Conservation (phyloP, 1,140 invertebrate genomes). For the Yoshiicerus persimilis region DNA sequence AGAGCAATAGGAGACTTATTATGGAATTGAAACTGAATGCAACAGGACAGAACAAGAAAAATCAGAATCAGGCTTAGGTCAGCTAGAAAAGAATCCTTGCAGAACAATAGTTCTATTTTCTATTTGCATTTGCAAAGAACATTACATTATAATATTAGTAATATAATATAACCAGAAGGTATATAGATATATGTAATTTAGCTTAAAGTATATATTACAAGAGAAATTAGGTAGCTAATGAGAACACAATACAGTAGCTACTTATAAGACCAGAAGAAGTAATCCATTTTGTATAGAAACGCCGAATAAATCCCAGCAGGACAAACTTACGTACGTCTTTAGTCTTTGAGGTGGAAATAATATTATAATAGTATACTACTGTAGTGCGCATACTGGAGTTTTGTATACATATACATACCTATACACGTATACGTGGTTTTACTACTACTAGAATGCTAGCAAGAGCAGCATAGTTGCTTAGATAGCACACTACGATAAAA, state of each 20-base stretch:
- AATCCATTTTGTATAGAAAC: neutral
- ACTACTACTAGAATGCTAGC: neutral
- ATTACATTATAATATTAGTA: no score
- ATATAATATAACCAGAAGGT: no score
- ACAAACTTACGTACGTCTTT: neutral
- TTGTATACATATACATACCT: neutral
- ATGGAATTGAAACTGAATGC: neutral
- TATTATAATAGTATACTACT: no score
- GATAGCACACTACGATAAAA: neutral
- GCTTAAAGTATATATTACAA: no score
- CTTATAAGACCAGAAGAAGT: no score
- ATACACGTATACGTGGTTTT: neutral
- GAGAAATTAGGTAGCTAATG: neutral
- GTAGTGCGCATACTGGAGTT: no score
- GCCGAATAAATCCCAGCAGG: neutral
- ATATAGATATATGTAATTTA: no score
- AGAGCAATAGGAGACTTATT: neutral
- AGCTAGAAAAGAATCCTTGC: neutral
- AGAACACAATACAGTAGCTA: no score
- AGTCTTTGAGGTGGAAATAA: no score
- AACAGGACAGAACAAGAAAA: neutral
- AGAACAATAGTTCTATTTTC: no score
- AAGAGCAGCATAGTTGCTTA: neutral
- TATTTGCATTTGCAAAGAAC: neutral
- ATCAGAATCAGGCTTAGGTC: no score